phyloP scores from a whole-genome alignment of 2,113 vertebrate species.

The Silurus glanis region DNA sequence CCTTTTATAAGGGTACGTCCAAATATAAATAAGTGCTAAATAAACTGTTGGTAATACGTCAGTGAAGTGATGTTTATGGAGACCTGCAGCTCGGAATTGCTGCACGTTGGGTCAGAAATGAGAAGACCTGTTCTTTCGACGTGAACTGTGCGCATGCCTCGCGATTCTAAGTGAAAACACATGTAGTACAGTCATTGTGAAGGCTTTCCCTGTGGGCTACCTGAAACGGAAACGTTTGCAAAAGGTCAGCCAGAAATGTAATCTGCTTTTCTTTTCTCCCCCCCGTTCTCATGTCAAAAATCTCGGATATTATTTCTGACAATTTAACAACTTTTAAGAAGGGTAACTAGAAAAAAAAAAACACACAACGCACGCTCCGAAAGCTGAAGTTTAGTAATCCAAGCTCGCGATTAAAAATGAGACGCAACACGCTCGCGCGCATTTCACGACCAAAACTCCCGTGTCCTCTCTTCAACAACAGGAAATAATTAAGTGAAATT shows the following conservation, averaged over 20 bases:
- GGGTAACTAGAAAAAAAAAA: background rate
- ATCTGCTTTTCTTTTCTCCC: conserved; percentile 1
- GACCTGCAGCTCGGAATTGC: background rate
- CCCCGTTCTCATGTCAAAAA: background rate
- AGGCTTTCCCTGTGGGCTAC: conserved; percentile 61
- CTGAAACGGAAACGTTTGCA: conserved; percentile 46
- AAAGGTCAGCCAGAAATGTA: conserved; percentile 2
- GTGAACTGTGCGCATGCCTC: conserved; percentile 72
- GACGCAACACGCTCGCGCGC: conserved; percentile 25
- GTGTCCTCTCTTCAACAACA: conserved; percentile 79
- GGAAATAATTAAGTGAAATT: conserved; percentile 86
- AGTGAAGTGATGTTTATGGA: background rate
- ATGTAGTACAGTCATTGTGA: conserved; percentile 67
- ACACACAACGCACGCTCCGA: background rate
- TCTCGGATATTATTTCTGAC: background rate
- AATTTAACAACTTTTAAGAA: conserved; percentile 15
- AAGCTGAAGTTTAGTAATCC: background rate
- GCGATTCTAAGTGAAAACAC: conserved; percentile 73
- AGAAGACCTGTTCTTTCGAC: conserved; percentile 65
- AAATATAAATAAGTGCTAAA: background rate
- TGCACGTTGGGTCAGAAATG: conserved; percentile 54
- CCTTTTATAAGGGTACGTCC: background rate
- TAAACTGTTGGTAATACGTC: background rate
- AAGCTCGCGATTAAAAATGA: background rate
- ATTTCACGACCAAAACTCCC: conserved; percentile 57